Percentiles rank a stretch among this genome's conserved stretches.
Evolutionary conservation across 2,113 vertebrate genomes (phyloP).

Genomic region (Cygnus atratus): DNA sequence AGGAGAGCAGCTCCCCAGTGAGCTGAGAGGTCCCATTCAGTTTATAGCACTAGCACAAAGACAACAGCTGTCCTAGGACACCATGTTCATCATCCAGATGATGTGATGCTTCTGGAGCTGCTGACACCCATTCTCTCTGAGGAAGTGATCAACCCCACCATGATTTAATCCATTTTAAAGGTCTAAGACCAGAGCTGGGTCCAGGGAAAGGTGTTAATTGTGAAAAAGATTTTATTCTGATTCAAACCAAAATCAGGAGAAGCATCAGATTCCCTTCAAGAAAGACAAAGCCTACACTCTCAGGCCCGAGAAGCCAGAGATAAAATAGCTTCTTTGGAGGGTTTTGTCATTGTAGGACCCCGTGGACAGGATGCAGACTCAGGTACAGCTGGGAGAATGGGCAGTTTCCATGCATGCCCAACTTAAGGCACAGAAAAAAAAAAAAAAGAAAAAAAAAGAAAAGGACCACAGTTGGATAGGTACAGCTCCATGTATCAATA

Average conservation of each 20-base stretch:
- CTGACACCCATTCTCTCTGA: background rate
- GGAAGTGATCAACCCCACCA: background rate
- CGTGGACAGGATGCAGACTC: background rate
- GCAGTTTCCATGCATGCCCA: background rate
- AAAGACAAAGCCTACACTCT: background rate
- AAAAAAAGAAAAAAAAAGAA: background rate
- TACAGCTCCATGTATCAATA: accelerated
- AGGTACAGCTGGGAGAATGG: background rate
- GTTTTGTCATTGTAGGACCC: background rate
- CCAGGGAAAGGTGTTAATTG: background rate
- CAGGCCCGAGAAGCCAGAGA: background rate
- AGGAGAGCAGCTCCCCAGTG: background rate
- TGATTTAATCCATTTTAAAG: background rate
- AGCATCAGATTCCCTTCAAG: background rate
- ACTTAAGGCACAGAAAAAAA: background rate
- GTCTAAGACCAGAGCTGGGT: too few species aligned
- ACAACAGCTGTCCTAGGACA: background rate
- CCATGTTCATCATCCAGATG: background rate
- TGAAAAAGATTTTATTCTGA: background rate
- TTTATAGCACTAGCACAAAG: background rate
- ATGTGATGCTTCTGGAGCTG: background rate
- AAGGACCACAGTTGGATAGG: background rate
- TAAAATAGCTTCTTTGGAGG: background rate
- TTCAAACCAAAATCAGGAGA: background rate
- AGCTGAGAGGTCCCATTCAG: accelerated